These are phyloP conservation scores for Delichon dasypus DNA, from an alignment of 2,797 vertebrate genomes.

Conservation along the genomic window DNA sequence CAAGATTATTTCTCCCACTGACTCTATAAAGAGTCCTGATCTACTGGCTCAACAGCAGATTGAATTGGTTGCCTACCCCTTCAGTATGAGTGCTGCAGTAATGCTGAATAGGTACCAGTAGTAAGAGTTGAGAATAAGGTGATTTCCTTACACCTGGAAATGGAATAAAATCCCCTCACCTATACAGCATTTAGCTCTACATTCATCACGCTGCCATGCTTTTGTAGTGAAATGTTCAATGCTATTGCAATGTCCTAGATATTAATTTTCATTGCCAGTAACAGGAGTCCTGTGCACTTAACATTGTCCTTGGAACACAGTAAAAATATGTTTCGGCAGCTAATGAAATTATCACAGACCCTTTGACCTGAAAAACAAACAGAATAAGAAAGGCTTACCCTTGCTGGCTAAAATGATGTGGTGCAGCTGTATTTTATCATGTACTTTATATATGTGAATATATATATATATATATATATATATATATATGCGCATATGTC, in stretches of 20 bases:
- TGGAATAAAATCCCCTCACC: neutral
- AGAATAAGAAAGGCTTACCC: neutral
- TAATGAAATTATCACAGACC: constrained; percentile 51
- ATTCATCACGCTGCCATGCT: neutral
- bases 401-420: constrained; percentile 28
- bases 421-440: constrained; percentile 17
- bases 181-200: constrained; percentile 3
- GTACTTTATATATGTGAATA: neutral
- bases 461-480: neutral
- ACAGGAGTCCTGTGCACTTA: constrained; percentile 19
- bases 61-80: neutral
- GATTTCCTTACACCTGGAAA: constrained; percentile 10
- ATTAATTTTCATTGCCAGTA: constrained; percentile 42
- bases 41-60: neutral
- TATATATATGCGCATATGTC: neutral
- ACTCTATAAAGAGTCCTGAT: neutral
- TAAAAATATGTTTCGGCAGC: constrained; percentile 25
- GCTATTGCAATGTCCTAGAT: neutral
- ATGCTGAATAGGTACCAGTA: neutral
- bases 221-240: neutral
- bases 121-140: neutral
- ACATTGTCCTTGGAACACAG: constrained; percentile 37
- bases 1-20: neutral
- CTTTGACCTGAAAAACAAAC: constrained; percentile 22
- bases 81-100: neutral